Percentiles rank a stretch among this genome's conserved stretches.
These are phyloP conservation scores for Drosophila barbarae DNA, from an alignment of 2,888 invertebrate genomes.

Conservation along the genomic window DNA sequence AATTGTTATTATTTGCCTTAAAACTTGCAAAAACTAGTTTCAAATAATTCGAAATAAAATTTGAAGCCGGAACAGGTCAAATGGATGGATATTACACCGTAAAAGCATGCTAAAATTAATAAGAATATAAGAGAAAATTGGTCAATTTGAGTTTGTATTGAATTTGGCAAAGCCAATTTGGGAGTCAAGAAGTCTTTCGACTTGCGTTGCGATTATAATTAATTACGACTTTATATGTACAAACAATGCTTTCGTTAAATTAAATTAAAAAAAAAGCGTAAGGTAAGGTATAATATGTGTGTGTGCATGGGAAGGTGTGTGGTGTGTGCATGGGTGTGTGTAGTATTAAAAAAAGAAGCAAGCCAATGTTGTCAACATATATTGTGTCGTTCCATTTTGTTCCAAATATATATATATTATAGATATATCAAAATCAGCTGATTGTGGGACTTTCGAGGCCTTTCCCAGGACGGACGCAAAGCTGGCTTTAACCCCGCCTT, in stretches of 20 bases:
- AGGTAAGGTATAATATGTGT: slow-evolving; percentile 3
- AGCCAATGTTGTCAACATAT: slow-evolving; percentile 25
- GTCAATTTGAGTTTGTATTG: not conserved
- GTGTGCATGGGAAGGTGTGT: not conserved
- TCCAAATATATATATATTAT: slow-evolving; percentile 6
- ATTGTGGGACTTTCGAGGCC: not conserved
- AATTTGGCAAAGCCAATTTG: not conserved
- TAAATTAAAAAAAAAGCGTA: slow-evolving; percentile 22
- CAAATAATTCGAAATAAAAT: not conserved
- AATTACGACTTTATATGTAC: slow-evolving; percentile 47
- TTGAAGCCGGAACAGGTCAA: not conserved
- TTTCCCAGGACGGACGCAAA: slow-evolving; percentile 1
- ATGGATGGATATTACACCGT: not conserved
- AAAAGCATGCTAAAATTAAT: not conserved
- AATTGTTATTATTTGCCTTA: not conserved
- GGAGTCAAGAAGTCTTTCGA: slow-evolving; percentile 10
- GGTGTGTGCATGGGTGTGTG: not conserved
- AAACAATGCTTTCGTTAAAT: slow-evolving; percentile 39
- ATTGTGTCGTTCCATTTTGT: slow-evolving; percentile 15
- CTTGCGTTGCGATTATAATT: slow-evolving; percentile 31
- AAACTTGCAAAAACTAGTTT: not conserved
- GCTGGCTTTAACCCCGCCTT: slow-evolving; percentile 2
- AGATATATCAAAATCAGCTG: slow-evolving; percentile 6
- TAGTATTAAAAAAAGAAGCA: slow-evolving; percentile 26
- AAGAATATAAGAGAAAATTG: no score